Base-by-base conservation (phyloP, 2,888 invertebrate genomes). In the Prenolepis imparis region DNA sequence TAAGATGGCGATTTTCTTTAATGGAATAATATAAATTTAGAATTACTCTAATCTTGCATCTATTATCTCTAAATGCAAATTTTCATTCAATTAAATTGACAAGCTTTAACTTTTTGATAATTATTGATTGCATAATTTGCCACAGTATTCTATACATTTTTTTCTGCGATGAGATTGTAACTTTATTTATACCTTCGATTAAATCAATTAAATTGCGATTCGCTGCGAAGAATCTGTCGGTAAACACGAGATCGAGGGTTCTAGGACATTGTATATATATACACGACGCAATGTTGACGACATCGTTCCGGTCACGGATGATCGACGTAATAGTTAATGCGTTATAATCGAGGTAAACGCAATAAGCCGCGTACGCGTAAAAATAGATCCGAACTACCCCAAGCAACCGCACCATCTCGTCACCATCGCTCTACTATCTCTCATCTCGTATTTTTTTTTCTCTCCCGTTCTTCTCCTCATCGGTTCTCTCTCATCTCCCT, bases 351-450 rank as follows among this genome's bases (percentile, higher is more conserved):
- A 87, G 85, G 78, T 84, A 78, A 81, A 80, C 61, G 68, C 70
- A 82, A 85, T 87, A 82, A 80, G 70, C 67, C 28, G 85, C 72
- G 68, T 78, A 84, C 55, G 84, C 82, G 80, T 89, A 90, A 90
- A 90, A 89, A 90, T 90, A 90, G 87, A 85, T 59, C 87, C 87
- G 90, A 90, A 89, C 90, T 87, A 87, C 84, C 89, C 89, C 83
- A 61, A 74, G 78, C 28, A 44, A 28, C 39, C 15, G n/a, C n/a
- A 21, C 21, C 39, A 44, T 21, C 57, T 28, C 28, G n/a, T 9
- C n/a, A 64, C 11, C 68, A 11, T n/a, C n/a, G n/a, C 52, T 48
- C 6, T 5, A 52, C 6, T 12, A 24, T 21, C 48, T 28, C 28
- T 52, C 21, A 0, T 67, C 21, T 67, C 21, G 41, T 52, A 68